phyloP scores from a whole-genome alignment of 2,888 invertebrate genomes.

The Drymonia ruficornis region DNA sequence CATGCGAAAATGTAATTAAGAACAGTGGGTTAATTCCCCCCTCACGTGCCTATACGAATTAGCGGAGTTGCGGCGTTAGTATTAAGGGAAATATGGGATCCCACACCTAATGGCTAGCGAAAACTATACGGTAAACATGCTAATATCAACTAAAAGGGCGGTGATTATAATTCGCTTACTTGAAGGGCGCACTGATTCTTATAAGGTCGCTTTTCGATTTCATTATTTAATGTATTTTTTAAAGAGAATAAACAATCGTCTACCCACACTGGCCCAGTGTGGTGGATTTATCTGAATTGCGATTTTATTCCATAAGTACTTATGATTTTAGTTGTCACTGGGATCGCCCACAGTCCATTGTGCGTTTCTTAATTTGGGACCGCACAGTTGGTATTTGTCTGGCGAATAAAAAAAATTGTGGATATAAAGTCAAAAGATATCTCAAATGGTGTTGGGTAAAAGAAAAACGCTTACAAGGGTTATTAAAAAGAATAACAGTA shows the following conservation, averaged over 20 bases:
- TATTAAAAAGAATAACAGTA: slow-evolving; percentile 49
- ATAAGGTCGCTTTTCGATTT: neutral
- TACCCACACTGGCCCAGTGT: too few relatives aligned
- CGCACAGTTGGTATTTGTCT: too few relatives aligned
- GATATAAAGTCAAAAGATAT: slow-evolving; percentile 8
- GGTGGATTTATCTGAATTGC: too few relatives aligned
- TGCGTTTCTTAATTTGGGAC: too few relatives aligned
- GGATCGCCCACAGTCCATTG: too few relatives aligned
- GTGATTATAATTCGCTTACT: too few relatives aligned
- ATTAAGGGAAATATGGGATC: slow-evolving; percentile 49
- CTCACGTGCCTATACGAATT: slow-evolving; percentile 80
- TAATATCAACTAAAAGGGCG: slow-evolving; percentile 14
- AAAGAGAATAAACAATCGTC: too few relatives aligned
- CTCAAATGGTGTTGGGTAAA: slow-evolving; percentile 24
- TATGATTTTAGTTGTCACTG: too few relatives aligned
- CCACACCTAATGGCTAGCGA: slow-evolving; percentile 48
- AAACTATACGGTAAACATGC: slow-evolving; percentile 34
- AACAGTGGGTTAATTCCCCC: slow-evolving; percentile 78
- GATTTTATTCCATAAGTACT: too few relatives aligned
- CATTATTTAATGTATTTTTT: too few relatives aligned
- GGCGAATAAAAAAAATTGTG: too few relatives aligned
- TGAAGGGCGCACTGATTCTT: neutral
- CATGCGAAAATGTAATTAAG: slow-evolving; percentile 83
- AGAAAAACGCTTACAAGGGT: slow-evolving; percentile 33
- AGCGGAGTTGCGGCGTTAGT: slow-evolving; percentile 63